Percentiles rank a stretch among this genome's conserved stretches.
These are phyloP conservation scores for Octodonta nipae DNA, from an alignment of 2,888 invertebrate genomes.

Conservation along the genomic window DNA sequence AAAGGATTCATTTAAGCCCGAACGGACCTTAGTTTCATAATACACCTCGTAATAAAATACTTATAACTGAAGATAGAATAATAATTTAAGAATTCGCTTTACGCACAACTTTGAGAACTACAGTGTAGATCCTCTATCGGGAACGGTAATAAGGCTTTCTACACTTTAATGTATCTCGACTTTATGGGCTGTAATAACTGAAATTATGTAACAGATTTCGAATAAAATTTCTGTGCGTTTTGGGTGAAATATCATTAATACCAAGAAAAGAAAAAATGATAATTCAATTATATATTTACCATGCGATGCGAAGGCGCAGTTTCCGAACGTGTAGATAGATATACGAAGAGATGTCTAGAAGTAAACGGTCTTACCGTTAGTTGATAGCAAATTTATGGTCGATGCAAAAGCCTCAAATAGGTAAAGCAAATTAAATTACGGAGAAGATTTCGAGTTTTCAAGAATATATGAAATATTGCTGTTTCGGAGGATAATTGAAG, in stretches of 20 bases:
- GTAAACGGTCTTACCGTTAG: slow-evolving; percentile 25
- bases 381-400: slow-evolving; percentile 23
- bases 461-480: slow-evolving; percentile 12
- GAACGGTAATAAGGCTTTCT: no score
- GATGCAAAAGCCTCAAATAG: slow-evolving; percentile 18
- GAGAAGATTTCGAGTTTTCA: slow-evolving; percentile 10
- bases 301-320: slow-evolving; percentile 20
- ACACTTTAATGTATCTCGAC: slow-evolving; percentile 13
- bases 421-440: slow-evolving; percentile 21
- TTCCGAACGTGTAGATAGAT: slow-evolving; percentile 22
- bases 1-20: no score
- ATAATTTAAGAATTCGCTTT: no score
- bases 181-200: slow-evolving; percentile 15
- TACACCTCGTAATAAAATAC: no score
- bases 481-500: slow-evolving; percentile 8
- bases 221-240: slow-evolving; percentile 11
- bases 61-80: no score
- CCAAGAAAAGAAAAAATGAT: slow-evolving; percentile 10
- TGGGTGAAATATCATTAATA: slow-evolving; percentile 16
- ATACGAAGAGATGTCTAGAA: slow-evolving; percentile 22
- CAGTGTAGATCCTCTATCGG: no score
- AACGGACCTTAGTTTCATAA: no score
- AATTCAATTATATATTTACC: slow-evolving; percentile 15
- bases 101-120: no score
- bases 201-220: slow-evolving; percentile 15